Base-by-base conservation (phyloP, 1,140 invertebrate species). In the Zaprionus kolodkinae region DNA sequence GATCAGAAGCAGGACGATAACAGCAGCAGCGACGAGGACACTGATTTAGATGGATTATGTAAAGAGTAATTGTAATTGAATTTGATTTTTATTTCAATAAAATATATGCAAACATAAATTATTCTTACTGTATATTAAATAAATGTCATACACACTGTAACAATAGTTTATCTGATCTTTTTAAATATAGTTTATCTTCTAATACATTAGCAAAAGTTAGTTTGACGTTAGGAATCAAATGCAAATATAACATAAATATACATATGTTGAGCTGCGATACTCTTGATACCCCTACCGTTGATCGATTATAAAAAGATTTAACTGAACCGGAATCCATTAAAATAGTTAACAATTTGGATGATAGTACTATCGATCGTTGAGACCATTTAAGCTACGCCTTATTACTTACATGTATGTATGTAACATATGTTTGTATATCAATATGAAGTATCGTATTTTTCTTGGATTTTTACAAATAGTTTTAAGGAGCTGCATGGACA, bases 121-220 rank as follows among this genome's bases (percentile, higher is more conserved):
- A 62, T 45, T 69, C 52, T 59, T 73, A 68, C 56, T 59, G 57
- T 30, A 59, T 57, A 45, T 75, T 81, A 79, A 89, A 88, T 73
- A 81, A 89, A 79, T 60, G 38, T 57, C 52, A 68, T 73, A 56
- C 38, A 84, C 80, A 78, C 66, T 87, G 84, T 81, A 87, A 87
- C 84, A 87, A 88, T 86, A 88, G 69, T 87, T 70, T 63, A 74
- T 50, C 43, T 17, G 17, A 61, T 35, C 45, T 38, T 11, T 36
- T 36, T 64, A 33, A 27, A 38, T 63, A 65, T 50, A 60, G 21
- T 56, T 45, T 52, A 52, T 50, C 63, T 66, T 17, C 61, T 68
- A 62, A 27, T 62, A 56, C 40, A 56, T 62, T 74, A 62, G 65
- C 50, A 74, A 56, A 38, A 57, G 71, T 55, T 61, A 55, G 70